Evolutionary conservation across 2,888 invertebrate species (phyloP).

Genomic region (Philhelius pedissequus): DNA sequence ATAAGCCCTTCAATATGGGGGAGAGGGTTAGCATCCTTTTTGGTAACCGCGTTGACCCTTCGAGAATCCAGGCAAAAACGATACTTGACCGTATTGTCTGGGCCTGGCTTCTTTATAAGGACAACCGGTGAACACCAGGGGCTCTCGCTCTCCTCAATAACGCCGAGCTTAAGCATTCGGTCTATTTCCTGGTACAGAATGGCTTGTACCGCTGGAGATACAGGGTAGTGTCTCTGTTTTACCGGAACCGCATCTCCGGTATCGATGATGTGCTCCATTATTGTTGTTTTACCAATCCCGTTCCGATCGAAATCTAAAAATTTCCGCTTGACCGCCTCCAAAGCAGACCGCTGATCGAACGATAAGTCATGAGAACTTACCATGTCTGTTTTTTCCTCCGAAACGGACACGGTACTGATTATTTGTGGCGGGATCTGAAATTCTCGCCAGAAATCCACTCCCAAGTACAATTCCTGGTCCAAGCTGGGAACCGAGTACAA

Average conservation of each 20-base stretch:
- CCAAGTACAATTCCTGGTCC: slow-evolving; percentile 33
- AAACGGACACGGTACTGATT: neutral
- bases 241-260: slow-evolving; percentile 39
- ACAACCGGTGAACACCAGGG: too few species aligned
- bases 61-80: slow-evolving; percentile 30
- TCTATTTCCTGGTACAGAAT: too few species aligned
- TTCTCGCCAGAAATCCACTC: slow-evolving; percentile 43
- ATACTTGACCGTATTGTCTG: neutral
- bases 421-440: slow-evolving; percentile 24
- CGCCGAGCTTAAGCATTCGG: too few species aligned
- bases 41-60: neutral
- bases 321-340: neutral
- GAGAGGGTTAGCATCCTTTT: slow-evolving; percentile 24
- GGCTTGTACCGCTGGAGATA: too few species aligned
- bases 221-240: too few species aligned
- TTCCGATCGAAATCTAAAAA: neutral
- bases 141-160: too few species aligned
- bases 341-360: neutral
- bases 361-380: neutral
- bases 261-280: too few species aligned
- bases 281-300: slow-evolving; percentile 7
- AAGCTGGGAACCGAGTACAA: slow-evolving; percentile 31
- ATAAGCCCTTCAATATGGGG: neutral
- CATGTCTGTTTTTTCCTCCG: neutral
- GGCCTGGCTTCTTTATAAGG: slow-evolving; percentile 70